A percentile compares a stretch with the other conserved stretches of the same genome.
Evolutionary conservation across 2,797 vertebrate species (phyloP).

Genomic region (Anabas testudineus): DNA sequence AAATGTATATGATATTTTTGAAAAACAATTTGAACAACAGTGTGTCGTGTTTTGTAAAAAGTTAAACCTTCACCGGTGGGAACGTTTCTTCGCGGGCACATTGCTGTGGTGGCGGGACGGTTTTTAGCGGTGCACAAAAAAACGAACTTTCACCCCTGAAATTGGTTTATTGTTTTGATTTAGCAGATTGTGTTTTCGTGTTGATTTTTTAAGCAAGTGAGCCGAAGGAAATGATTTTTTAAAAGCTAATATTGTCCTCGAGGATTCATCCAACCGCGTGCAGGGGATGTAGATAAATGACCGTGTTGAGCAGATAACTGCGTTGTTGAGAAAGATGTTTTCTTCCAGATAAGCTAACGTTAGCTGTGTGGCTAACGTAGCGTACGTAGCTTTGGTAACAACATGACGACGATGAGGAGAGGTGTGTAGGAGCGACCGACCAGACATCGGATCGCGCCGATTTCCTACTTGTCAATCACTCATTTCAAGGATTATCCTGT

Average conservation of each 20-base stretch:
- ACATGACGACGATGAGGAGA: conserved; percentile 63
- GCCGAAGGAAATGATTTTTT: not conserved
- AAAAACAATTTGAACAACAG: not conserved
- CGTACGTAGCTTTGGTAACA: conserved; percentile 71
- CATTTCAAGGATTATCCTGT: conserved; percentile 20
- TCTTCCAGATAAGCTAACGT: conserved; percentile 59
- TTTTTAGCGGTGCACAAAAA: conserved; percentile 55
- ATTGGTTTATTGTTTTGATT: conserved; percentile 80
- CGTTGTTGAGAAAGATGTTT: conserved; percentile 50
- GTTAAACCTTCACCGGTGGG: conserved; percentile 3
- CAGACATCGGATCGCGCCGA: conserved; percentile 41
- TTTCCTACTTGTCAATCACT: conserved; percentile 43
- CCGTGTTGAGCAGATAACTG: not conserved
- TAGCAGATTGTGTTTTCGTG: conserved; percentile 18
- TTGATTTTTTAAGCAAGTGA: not conserved
- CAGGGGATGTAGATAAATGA: conserved; percentile 7
- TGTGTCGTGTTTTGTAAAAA: not conserved
- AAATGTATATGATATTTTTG: no score
- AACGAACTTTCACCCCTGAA: conserved; percentile 71
- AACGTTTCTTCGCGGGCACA: conserved; percentile 47
- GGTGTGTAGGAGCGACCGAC: conserved; percentile 50
- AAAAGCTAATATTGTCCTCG: rapidly evolving
- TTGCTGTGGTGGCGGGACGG: conserved; percentile 33
- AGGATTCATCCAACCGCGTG: not conserved
- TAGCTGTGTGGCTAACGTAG: conserved; percentile 67